These are phyloP conservation scores for Forbesichthys papilliferus DNA, from an alignment of 2,113 vertebrate genomes.

Conservation along the genomic window DNA sequence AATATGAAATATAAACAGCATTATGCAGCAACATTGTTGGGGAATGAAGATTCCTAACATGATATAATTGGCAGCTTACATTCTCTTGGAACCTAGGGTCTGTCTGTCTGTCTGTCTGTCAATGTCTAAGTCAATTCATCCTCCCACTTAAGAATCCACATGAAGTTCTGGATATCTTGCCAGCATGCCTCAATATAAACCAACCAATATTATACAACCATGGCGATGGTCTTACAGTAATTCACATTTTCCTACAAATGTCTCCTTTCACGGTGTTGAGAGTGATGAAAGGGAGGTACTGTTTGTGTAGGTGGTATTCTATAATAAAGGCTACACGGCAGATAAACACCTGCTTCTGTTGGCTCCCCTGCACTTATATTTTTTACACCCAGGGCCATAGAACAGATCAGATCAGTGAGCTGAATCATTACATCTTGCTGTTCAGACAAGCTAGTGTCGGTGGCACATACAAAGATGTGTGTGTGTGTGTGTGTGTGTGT, in stretches of 20 bases:
- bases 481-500: neutral
- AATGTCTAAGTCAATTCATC: neutral
- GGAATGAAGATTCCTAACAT: no score
- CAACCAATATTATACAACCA: neutral
- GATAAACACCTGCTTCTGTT: conserved; percentile 7
- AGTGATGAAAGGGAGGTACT: conserved; percentile 7
- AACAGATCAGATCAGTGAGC: conserved; percentile 33
- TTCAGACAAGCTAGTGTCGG: neutral
- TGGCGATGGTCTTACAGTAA: neutral
- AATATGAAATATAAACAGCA: neutral
- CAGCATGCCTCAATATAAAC: neutral
- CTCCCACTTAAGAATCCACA: neutral
- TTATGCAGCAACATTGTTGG: no score
- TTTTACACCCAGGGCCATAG: conserved; percentile 11
- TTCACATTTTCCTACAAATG: neutral
- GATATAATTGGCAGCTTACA: no score
- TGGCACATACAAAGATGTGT: neutral
- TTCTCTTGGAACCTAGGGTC: no score
- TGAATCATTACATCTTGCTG: conserved; percentile 36
- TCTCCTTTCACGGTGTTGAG: neutral
- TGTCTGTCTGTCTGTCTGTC: neutral
- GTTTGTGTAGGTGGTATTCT: conserved; percentile 7
- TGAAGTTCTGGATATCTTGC: neutral
- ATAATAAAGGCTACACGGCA: conserved; percentile 6
- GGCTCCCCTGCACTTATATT: neutral